Base-by-base conservation (phyloP, 2,113 vertebrate species). In the Paramisgurnus dabryanus region DNA sequence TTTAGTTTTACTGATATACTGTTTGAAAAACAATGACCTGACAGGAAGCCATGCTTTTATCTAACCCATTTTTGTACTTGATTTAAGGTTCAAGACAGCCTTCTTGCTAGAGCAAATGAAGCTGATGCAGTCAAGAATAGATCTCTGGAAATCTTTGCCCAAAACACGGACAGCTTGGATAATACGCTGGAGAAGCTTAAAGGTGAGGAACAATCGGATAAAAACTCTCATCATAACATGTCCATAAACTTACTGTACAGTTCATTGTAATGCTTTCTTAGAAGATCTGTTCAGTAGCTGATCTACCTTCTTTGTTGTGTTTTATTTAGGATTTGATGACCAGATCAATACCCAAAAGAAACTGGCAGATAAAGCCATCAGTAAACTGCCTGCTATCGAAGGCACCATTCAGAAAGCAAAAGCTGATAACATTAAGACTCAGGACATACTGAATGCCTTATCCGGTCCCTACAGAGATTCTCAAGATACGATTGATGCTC, bases 271-370 rank as follows among this genome's bases (percentile, higher is more conserved):
- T 34, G 27, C 3, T 34, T 34, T 34, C 27, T 34, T 34, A 15
- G 50, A n/a, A 11, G 9, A 11, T 27, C 15, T 10, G 7, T 10
- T 18, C 22, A 50, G 12, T 10, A 49, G 7, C 41, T 7, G 0
- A n/a, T 69, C 43, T 8, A 50, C 22, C 11, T 66, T 13, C 17
- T 55, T 17, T 50, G 4, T 27, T 18, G 1, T 67, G 45, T 78
- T 75, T 74, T 57, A 6, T 49, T 6, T 78, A 99, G 98, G 93
- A 45, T 98, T 97, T 61, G 94, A 95, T 85, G 82, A 93, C 72
- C 93, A 95, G 86, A 93, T 97, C 0, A 89, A 67, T 6, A 78
- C 67, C 34, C 92, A 87, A 80, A 94, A 89, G 85, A 85, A 85
- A 45, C 88, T 91, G 83, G 95, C 95, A 0, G 90, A 94, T 27